Evolutionary conservation across 2,888 invertebrate genomes (phyloP).

Genomic region (Scaptomyza reducta): DNA sequence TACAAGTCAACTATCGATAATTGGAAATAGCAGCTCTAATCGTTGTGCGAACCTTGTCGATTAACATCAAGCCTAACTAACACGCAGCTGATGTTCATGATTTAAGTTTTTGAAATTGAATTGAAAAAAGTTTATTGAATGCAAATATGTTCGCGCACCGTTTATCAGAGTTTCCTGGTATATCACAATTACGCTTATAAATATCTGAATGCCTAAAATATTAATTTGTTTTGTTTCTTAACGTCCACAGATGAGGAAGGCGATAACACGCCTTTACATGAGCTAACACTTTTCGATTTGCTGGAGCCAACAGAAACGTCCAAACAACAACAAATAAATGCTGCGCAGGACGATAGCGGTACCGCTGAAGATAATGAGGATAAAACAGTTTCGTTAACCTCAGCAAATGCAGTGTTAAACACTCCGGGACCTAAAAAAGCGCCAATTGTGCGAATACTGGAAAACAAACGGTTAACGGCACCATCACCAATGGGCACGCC

Average conservation of each 20-base stretch:
- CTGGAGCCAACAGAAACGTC: constrained; percentile 69
- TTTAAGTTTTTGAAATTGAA: constrained; percentile 65
- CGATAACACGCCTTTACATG: constrained; percentile 72
- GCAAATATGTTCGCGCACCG: constrained; percentile 43
- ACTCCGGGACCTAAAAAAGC: constrained; percentile 73
- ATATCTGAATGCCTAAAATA: neutral
- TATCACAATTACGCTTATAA: neutral
- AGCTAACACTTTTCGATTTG: constrained; percentile 78
- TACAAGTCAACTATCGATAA: constrained; percentile 21
- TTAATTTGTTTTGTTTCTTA: constrained; percentile 1
- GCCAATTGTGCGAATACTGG: constrained; percentile 53
- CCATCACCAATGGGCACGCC: constrained; percentile 38
- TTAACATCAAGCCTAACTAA: constrained; percentile 25
- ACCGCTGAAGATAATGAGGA: constrained; percentile 15
- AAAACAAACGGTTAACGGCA: constrained; percentile 57
- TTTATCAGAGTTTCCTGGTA: constrained; percentile 28
- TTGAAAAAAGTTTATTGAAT: constrained; percentile 44
- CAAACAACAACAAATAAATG: constrained; percentile 48
- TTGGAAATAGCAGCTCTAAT: neutral
- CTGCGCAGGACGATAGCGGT: constrained; percentile 38
- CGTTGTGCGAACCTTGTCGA: constrained; percentile 19
- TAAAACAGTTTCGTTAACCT: constrained; percentile 10
- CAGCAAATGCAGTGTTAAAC: constrained; percentile 61
- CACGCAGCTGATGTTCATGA: constrained; percentile 59
- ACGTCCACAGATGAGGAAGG: constrained; percentile 66